Evolutionary conservation across 2,113 vertebrate genomes (phyloP).

Genomic region (Calcarius ornatus): DNA sequence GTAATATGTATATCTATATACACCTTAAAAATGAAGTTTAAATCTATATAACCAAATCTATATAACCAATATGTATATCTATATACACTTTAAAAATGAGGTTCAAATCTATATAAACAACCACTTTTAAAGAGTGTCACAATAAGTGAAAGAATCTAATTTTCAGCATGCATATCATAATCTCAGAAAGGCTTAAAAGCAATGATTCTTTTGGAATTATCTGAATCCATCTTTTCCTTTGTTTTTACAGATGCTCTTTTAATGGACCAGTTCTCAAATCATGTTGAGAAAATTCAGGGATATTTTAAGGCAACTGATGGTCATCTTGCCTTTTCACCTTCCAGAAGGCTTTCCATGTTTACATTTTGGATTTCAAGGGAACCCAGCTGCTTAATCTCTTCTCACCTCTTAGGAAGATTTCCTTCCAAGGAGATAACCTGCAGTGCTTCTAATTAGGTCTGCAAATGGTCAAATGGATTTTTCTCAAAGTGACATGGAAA

Average conservation of each 20-base stretch:
- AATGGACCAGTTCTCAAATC: constrained; percentile 32
- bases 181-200: background rate
- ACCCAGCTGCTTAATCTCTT: constrained; percentile 71
- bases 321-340: constrained; percentile 54
- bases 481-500: background rate
- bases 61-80: background rate
- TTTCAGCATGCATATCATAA: background rate
- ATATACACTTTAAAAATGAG: background rate
- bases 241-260: constrained; percentile 66
- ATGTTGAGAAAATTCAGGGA: background rate
- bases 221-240: constrained; percentile 30
- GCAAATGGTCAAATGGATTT: constrained; percentile 46
- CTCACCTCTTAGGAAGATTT: constrained; percentile 67
- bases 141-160: background rate
- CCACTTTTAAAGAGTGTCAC: background rate
- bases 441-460: constrained; percentile 66
- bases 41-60: background rate
- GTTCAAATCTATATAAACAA: background rate
- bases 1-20: background rate
- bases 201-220: background rate
- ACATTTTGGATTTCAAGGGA: constrained; percentile 68
- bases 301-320: constrained; percentile 9
- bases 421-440: constrained; percentile 55
- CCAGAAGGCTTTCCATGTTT: constrained; percentile 69
- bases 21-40: background rate